phyloP scores from a whole-genome alignment of 2,888 invertebrate species.

The Panzeria rudis region DNA sequence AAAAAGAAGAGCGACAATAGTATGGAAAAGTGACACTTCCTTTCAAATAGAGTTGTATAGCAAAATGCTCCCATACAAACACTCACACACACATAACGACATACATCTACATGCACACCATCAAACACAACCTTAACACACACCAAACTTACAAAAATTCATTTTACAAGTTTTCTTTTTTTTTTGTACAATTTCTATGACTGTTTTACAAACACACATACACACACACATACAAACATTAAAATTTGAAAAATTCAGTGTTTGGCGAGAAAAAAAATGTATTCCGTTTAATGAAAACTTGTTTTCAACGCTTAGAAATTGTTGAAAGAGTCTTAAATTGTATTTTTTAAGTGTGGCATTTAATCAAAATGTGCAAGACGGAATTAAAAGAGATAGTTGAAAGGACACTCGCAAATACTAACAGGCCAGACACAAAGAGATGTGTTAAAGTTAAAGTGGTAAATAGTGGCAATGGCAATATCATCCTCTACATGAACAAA shows the following conservation, averaged over 20 bases:
- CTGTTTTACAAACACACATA: background rate
- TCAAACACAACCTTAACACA: no score
- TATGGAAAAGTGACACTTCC: conserved; percentile 53
- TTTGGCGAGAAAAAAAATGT: conserved; percentile 20
- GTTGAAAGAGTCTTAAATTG: conserved; percentile 59
- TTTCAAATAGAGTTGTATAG: conserved; percentile 54
- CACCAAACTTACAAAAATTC: background rate
- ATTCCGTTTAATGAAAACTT: conserved; percentile 57
- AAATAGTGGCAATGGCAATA: background rate
- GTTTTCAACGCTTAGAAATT: conserved; percentile 58
- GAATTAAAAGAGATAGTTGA: background rate
- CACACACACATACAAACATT: conserved; percentile 7
- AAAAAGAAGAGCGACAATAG: background rate
- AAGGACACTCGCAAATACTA: background rate
- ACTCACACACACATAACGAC: background rate
- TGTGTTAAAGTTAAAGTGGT: background rate
- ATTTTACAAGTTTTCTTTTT: background rate
- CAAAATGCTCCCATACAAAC: conserved; percentile 2
- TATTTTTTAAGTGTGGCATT: conserved; percentile 43
- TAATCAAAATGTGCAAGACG: conserved; percentile 18
- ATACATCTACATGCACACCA: background rate
- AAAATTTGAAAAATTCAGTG: conserved; percentile 3
- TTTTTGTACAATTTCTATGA: conserved; percentile 27
- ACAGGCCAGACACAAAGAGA: conserved; percentile 36
- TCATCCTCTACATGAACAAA: no score